Evolutionary conservation across 2,797 vertebrate genomes (phyloP), one percentile per base, ranked within the genome.

Genomic region (Siniperca obscura): DNA sequence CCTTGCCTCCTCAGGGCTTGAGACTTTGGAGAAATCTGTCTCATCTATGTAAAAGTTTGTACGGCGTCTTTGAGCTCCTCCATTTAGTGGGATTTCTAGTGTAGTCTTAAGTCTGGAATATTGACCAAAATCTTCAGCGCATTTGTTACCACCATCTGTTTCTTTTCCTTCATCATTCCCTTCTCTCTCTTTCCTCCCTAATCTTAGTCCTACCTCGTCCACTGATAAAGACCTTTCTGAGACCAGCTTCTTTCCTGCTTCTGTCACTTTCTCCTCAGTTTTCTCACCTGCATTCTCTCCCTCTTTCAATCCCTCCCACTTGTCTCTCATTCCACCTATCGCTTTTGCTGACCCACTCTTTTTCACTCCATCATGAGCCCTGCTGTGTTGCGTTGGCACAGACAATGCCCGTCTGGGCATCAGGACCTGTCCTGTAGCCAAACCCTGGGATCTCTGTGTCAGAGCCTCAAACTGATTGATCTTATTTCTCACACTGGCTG

Each of bases 381-480:
- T 76, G 38, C 62, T 81, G 61, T 80, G 59, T 5, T 83, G 84
- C 12, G 90, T 82, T 46, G 93, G 92, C 30, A 92, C 90, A 42
- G 95, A 95, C 46, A 93, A 88, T 14, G 94, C 71, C 27, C 96
- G 90, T 66, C 86, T 92, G 25, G 86, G 79, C 65, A 70, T 55
- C 53, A 73, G 73, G 44, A 36, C 8, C 46, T 89, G 74, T 34
- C 66, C 74, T 12, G 73, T 34, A 34, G 60, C 48, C 19, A 78
- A 50, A 67, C 59, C 60, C 76, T 93, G 90, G 68, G 68, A 73
- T 87, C 73, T 91, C 81, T 93, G 94, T 38, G 93, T 89, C 81
- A 96, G 86, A 53, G 94, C 92, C 83, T 96, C 96, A 75, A 95
- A 96, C 89, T 95, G 95, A 81, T 83, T 92, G 72, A 96, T 96